A percentile compares a stretch with the other conserved stretches of the same genome.
Evolutionary conservation across 2,113 vertebrate species (phyloP).

Genomic region (Austrofundulus limnaeus): DNA sequence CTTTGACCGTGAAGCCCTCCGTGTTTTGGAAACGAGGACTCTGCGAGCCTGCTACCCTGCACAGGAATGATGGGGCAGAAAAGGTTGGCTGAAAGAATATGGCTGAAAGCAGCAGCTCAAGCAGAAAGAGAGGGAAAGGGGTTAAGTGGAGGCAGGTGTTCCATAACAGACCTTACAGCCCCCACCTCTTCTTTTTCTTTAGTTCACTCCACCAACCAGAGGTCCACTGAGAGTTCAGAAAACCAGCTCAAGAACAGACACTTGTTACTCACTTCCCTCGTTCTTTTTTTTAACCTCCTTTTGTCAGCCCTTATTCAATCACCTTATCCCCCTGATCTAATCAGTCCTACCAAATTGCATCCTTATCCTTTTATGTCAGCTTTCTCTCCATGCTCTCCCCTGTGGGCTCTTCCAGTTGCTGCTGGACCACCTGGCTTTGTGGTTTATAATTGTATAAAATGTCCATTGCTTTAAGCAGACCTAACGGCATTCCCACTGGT

Average conservation of each 20-base stretch:
- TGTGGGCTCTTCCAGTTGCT: constrained; percentile 40
- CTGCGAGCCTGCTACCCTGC: constrained; percentile 61
- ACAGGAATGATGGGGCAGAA: constrained; percentile 65
- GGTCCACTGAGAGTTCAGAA: constrained; percentile 44
- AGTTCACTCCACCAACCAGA: constrained; percentile 31
- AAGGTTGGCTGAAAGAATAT: constrained; percentile 61
- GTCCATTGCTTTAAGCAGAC: constrained; percentile 65
- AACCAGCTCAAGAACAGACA: constrained; percentile 54
- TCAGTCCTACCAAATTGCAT: constrained; percentile 51
- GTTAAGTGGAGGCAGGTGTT: constrained; percentile 84
- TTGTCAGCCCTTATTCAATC: constrained; percentile 49
- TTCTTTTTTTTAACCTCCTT: constrained; percentile 41
- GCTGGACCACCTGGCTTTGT: constrained; percentile 72
- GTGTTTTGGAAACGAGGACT: constrained; percentile 64
- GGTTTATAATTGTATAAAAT: constrained; percentile 59
- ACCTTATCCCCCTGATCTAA: constrained; percentile 62
- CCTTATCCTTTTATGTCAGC: constrained; percentile 46
- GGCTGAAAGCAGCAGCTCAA: constrained; percentile 81
- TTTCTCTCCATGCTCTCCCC: constrained; percentile 36
- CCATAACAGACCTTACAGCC: constrained; percentile 68
- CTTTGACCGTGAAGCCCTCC: constrained; percentile 57
- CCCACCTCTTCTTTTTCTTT: constrained; percentile 44
- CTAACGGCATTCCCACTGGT: constrained; percentile 53
- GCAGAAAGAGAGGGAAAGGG: constrained; percentile 82
- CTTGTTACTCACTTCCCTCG: constrained; percentile 55